These are phyloP conservation scores for Artibeus jamaicensis DNA, from an alignment of 2,797 vertebrate genomes.

Conservation along the genomic window DNA sequence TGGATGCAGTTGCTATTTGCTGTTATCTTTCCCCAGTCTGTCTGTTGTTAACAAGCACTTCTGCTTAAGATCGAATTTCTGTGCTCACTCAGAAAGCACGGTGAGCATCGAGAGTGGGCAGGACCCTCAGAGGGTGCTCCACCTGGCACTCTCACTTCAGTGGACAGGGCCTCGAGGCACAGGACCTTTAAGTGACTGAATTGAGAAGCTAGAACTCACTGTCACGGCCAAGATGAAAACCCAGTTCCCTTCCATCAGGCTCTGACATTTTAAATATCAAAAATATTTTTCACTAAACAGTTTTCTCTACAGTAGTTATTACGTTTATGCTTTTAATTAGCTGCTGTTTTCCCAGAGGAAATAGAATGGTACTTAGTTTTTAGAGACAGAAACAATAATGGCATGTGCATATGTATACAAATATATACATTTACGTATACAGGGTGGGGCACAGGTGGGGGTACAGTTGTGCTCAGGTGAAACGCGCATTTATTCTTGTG, in stretches of 20 bases:
- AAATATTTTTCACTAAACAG: neutral
- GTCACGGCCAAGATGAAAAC: neutral
- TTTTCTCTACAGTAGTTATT: neutral
- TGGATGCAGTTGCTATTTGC: neutral
- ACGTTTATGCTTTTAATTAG: neutral
- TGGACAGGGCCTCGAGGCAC: neutral
- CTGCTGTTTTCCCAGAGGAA: neutral
- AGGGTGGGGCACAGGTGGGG: too few relatives aligned
- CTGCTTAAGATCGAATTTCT: neutral
- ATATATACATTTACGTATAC: neutral
- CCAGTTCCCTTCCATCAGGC: neutral
- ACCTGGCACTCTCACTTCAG: neutral
- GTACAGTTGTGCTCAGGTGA: too few relatives aligned
- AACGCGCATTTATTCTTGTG: too few relatives aligned
- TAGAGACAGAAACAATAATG: neutral
- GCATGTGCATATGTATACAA: neutral
- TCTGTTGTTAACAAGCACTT: neutral
- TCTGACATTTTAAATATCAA: neutral
- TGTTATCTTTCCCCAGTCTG: neutral
- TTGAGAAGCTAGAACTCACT: neutral
- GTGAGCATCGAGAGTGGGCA: neutral
- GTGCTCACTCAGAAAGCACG: neutral
- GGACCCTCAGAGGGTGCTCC: neutral
- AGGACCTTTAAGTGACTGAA: neutral
- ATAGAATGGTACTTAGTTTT: neutral